Conservation (phyloP, 2,113 vertebrate species). For the Sylvilagus bachmani region DNA sequence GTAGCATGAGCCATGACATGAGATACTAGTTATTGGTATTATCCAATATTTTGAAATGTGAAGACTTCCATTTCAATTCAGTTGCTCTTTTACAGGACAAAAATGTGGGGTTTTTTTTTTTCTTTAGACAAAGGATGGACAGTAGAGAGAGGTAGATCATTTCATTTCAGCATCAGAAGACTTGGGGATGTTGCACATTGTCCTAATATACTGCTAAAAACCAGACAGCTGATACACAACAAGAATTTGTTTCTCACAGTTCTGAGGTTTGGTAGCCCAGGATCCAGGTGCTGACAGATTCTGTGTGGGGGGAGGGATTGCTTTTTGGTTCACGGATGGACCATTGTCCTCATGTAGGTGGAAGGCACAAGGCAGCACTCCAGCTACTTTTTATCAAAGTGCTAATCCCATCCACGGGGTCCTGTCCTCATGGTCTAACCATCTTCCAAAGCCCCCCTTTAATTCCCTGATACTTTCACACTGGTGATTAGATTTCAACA, state of each 20-base stretch:
- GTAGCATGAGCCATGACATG: neutral
- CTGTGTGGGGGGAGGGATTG: neutral
- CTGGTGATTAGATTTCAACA: neutral
- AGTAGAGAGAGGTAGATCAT: neutral
- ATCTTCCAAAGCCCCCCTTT: neutral
- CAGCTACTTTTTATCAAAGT: neutral
- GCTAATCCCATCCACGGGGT: neutral
- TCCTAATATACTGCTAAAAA: neutral
- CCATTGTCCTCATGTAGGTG: neutral
- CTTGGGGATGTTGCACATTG: neutral
- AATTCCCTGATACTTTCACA: neutral
- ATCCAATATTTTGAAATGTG: constrained; percentile 28
- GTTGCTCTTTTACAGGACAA: neutral
- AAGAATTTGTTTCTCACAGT: neutral
- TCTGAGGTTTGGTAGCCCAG: neutral
- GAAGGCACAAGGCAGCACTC: neutral
- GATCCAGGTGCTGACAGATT: neutral
- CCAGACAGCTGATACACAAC: neutral
- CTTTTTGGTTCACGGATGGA: neutral
- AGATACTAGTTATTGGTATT: neutral
- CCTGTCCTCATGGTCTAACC: neutral
- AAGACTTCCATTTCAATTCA: constrained; percentile 18
- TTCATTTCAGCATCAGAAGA: neutral
- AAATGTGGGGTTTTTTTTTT: neutral
- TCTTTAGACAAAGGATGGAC: neutral